Conservation (phyloP, 1,140 invertebrate genomes). For the Apis cerana region DNA sequence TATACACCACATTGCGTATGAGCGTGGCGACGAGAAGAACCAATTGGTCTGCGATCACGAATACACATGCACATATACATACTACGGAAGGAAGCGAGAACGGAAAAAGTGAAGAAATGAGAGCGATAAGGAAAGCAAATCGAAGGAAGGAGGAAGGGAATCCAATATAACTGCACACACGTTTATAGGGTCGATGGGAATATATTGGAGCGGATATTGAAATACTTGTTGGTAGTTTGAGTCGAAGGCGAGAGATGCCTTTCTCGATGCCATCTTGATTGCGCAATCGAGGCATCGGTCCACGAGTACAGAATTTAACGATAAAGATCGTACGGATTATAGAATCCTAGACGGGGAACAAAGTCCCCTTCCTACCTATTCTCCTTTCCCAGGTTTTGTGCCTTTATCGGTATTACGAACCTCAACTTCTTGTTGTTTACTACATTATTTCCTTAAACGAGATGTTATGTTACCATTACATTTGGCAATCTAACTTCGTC, state of each 20-base stretch:
- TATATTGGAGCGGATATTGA: constrained; percentile 81
- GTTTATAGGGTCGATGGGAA: constrained; percentile 78
- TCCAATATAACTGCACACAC: constrained; percentile 80
- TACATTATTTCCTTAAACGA: not conserved
- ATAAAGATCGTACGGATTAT: constrained; percentile 77
- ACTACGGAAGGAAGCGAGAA: constrained; percentile 52
- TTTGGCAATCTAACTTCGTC: not conserved
- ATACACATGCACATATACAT: not conserved
- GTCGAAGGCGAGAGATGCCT: constrained; percentile 79
- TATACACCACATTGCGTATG: constrained; percentile 1
- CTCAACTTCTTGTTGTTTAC: constrained; percentile 23
- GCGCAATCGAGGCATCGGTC: constrained; percentile 76
- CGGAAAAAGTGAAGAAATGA: constrained; percentile 52
- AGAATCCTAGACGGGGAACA: constrained; percentile 57
- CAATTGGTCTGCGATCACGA: constrained; percentile 23
- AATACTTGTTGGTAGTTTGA: constrained; percentile 81
- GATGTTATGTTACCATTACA: constrained; percentile 5
- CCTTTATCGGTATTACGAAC: constrained; percentile 9
- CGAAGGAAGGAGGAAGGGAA: constrained; percentile 69
- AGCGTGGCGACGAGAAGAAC: constrained; percentile 16
- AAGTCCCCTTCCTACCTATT: not conserved
- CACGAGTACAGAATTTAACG: constrained; percentile 72
- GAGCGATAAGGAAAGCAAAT: constrained; percentile 50
- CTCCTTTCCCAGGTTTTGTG: not conserved
- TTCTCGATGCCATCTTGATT: constrained; percentile 81